These are phyloP conservation scores for Periophthalmus magnuspinnatus DNA, from an alignment of 2,797 vertebrate species.

Conservation along the genomic window DNA sequence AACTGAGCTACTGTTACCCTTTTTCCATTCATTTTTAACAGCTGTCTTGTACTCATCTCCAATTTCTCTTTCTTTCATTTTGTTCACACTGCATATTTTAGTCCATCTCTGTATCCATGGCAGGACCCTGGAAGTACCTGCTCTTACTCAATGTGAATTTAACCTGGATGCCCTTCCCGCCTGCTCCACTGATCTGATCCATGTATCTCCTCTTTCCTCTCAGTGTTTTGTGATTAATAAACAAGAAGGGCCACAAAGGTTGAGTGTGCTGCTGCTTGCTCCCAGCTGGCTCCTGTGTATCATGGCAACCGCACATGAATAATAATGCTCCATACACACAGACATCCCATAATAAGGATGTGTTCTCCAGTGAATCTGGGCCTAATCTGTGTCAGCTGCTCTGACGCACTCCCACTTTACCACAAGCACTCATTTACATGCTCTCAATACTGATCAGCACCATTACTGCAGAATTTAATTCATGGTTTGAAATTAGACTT, in stretches of 20 bases:
- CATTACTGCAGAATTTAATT: background rate
- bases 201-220: constrained; percentile 30
- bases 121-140: constrained; percentile 45
- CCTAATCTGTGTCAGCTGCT: constrained; percentile 9
- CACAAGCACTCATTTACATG: constrained; percentile 1
- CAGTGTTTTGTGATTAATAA: constrained; percentile 62
- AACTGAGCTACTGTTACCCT: no score
- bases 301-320: constrained; percentile 75
- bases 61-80: no score
- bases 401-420: constrained; percentile 6
- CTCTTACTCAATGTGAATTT: constrained; percentile 47
- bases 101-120: constrained; percentile 5
- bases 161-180: constrained; percentile 30
- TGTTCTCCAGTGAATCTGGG: constrained; percentile 4
- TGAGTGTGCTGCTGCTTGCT: constrained; percentile 61
- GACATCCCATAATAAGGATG: background rate
- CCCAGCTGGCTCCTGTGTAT: constrained; percentile 71
- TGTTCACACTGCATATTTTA: background rate
- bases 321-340: constrained; percentile 49
- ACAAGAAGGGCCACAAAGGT: constrained; percentile 72
- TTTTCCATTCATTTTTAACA: no score
- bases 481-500: background rate
- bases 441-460: constrained; percentile 1
- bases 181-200: constrained; percentile 13
- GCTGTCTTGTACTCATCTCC: no score